These are phyloP conservation scores for Drosophila hamatofila DNA, from an alignment of 2,888 invertebrate genomes.

Conservation along the genomic window DNA sequence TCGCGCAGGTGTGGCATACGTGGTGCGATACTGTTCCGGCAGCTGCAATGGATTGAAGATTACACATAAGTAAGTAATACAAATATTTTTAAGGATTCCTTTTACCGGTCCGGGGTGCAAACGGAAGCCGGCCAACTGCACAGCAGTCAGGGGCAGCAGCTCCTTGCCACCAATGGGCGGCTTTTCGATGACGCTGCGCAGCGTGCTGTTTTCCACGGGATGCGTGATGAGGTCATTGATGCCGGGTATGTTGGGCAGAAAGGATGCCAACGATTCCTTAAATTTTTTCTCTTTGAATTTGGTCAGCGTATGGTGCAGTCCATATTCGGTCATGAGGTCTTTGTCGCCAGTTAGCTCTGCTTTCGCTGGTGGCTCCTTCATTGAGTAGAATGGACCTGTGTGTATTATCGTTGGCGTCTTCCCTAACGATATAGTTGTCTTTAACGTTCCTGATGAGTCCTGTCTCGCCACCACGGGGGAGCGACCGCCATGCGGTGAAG, in stretches of 20 bases:
- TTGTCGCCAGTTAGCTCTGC: constrained; percentile 97
- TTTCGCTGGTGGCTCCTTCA: constrained; percentile 98
- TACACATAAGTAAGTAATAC: neutral
- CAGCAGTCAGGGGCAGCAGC: constrained; percentile 92
- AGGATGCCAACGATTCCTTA: constrained; percentile 97
- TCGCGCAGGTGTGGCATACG: constrained; percentile 95
- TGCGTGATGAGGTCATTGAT: constrained; percentile 96
- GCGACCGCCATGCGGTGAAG: constrained; percentile 97
- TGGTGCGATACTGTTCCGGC: constrained; percentile 97
- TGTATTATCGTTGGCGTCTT: constrained; percentile 99
- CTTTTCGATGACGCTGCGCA: constrained; percentile 97
- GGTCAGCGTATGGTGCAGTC: constrained; percentile 98
- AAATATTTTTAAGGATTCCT: too few species aligned
- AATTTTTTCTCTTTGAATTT: constrained; percentile 98
- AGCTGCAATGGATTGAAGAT: constrained; percentile 86
- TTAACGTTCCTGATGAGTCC: constrained; percentile 98
- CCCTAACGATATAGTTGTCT: constrained; percentile 98
- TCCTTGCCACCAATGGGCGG: constrained; percentile 97
- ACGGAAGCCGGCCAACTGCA: constrained; percentile 96
- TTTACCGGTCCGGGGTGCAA: constrained; percentile 94
- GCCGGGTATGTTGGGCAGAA: constrained; percentile 97
- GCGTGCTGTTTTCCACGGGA: constrained; percentile 92
- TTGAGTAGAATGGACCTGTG: constrained; percentile 98
- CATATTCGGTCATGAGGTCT: constrained; percentile 98
- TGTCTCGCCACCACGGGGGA: constrained; percentile 98